Percentiles rank a stretch among this genome's conserved stretches.
Conservation (phyloP, 2,888 invertebrate genomes). For the Rhorus exstirpatorius region DNA sequence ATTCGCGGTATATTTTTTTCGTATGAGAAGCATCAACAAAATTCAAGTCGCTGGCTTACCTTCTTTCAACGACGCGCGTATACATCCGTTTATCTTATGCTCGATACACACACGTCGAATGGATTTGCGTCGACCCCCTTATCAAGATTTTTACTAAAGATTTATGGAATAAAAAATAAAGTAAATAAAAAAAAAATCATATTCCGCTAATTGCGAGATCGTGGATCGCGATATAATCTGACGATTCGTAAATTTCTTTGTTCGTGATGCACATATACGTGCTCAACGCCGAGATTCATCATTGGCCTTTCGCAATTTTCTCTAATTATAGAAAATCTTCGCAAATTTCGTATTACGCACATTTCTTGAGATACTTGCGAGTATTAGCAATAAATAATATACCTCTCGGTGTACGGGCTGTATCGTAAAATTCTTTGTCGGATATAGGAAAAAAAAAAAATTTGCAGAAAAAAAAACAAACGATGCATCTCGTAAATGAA, state of each 20-base stretch:
- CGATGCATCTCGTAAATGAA: conserved; percentile 22
- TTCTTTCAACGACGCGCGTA: background rate
- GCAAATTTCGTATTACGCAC: conserved; percentile 30
- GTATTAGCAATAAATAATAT: conserved; percentile 20
- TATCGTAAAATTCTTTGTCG: conserved; percentile 1
- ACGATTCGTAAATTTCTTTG: conserved; percentile 48
- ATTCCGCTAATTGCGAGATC: conserved; percentile 50
- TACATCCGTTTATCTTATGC: conserved; percentile 33
- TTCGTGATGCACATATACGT: background rate
- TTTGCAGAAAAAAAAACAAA: conserved; percentile 3
- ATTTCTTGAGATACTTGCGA: conserved; percentile 27
- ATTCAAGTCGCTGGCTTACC: background rate
- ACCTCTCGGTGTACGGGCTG: background rate
- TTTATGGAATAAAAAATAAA: conserved; percentile 52
- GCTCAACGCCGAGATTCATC: conserved; percentile 7
- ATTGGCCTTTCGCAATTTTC: conserved; percentile 38
- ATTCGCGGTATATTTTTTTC: background rate
- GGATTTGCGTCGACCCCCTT: conserved; percentile 32
- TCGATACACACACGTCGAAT: background rate
- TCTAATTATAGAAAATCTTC: conserved; percentile 46
- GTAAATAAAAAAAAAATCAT: no score
- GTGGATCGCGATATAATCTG: conserved; percentile 13
- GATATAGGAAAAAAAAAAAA: background rate
- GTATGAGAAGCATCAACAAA: conserved; percentile 3
- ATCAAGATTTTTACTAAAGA: conserved; percentile 57